Conservation (phyloP, 2,113 vertebrate species). For the Chionomys nivalis region DNA sequence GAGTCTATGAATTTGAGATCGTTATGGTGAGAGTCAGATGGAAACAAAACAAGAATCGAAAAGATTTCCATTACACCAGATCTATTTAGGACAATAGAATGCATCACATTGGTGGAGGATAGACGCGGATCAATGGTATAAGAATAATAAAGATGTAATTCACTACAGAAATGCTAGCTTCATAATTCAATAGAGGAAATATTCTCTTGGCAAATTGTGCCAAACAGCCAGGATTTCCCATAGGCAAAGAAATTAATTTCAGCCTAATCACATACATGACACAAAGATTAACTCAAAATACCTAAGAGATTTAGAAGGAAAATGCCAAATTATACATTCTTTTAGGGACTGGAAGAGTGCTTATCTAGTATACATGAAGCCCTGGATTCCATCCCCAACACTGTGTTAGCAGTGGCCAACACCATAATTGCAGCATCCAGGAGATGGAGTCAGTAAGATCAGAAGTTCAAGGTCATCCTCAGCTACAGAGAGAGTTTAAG, state of each 20-base stretch:
- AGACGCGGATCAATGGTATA: not conserved
- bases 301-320: conserved; percentile 28
- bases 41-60: not conserved
- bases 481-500: not conserved
- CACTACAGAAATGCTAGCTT: not conserved
- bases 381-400: not conserved
- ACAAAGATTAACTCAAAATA: conserved; percentile 34
- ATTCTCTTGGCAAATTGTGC: not conserved
- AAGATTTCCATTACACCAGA: not conserved
- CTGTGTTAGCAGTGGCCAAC: no score
- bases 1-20: not conserved
- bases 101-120: not conserved
- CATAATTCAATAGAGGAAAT: not conserved
- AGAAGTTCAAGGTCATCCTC: not conserved
- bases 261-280: not conserved
- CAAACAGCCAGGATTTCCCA: not conserved
- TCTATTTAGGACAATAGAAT: not conserved
- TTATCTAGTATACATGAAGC: not conserved
- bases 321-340: conserved; percentile 15
- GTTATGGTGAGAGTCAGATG: not conserved
- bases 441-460: not conserved
- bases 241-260: conserved; percentile 9
- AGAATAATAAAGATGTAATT: not conserved
- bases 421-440: not conserved
- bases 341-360: not conserved